Conservation (phyloP, 1,140 invertebrate species). For the Drosophila parabipectinata region DNA sequence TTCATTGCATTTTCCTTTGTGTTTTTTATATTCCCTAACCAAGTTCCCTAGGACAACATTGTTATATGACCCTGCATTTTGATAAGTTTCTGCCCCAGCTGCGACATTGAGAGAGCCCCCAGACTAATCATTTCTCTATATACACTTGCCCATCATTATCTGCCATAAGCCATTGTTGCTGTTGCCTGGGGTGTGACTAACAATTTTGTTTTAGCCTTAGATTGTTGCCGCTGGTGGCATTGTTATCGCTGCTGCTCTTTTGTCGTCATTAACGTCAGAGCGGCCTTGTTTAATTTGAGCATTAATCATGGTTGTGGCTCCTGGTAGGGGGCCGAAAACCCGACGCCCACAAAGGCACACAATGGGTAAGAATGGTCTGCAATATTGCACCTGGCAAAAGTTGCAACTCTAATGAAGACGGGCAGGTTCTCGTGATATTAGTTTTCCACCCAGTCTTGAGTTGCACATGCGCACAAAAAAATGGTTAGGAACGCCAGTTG, state of each 20-base stretch:
- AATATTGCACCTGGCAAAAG: conserved; percentile 39
- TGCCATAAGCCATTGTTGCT: conserved; percentile 17
- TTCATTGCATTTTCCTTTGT: conserved; percentile 1
- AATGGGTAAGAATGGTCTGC: conserved; percentile 4
- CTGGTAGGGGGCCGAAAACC: conserved; percentile 6
- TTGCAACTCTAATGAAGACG: conserved; percentile 47
- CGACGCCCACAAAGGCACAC: neutral
- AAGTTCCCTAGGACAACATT: conserved; percentile 1
- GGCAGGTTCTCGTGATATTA: conserved; percentile 47
- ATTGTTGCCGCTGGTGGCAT: conserved; percentile 20
- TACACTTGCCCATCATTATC: conserved; percentile 35
- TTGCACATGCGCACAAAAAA: conserved; percentile 45
- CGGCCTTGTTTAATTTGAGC: conserved; percentile 75
- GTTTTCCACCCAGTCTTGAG: conserved; percentile 23
- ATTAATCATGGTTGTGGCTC: conserved; percentile 65
- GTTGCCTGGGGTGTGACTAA: conserved; percentile 37
- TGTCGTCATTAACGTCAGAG: conserved; percentile 77
- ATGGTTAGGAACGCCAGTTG: conserved; percentile 9
- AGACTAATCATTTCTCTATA: conserved; percentile 28
- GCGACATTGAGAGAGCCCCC: conserved; percentile 25
- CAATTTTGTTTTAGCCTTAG: conserved; percentile 38
- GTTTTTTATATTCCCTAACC: conserved; percentile 1
- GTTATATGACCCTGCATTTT: conserved; percentile 4
- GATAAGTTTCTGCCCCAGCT: conserved; percentile 30
- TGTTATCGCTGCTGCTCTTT: conserved; percentile 59